Conservation (phyloP, 1,140 invertebrate species). For the Papilio dardanus region DNA sequence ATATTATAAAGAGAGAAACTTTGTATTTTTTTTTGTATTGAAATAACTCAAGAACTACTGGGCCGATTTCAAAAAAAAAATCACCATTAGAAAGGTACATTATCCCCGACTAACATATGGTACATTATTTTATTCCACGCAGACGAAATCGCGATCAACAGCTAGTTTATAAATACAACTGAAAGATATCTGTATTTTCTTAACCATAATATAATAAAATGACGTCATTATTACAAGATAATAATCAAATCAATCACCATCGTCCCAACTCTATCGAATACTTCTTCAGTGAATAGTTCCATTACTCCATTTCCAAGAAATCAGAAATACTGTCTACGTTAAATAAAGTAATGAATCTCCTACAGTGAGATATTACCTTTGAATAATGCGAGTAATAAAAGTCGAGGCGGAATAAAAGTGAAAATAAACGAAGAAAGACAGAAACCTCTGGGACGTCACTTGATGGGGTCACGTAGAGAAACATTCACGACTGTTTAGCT, state of each 20-base stretch:
- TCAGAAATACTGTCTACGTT: background rate
- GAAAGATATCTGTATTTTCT: background rate
- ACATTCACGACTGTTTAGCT: slow-evolving; percentile 71
- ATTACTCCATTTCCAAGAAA: slow-evolving; percentile 6
- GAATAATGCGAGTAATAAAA: slow-evolving; percentile 60
- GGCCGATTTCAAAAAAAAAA: too few relatives aligned
- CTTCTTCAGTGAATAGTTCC: background rate
- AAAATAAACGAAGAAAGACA: slow-evolving; percentile 50
- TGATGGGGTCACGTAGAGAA: slow-evolving; percentile 72
- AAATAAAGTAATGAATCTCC: slow-evolving; percentile 41
- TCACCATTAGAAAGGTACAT: too few relatives aligned
- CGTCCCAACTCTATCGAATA: background rate
- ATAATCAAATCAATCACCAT: background rate
- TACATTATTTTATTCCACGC: too few relatives aligned
- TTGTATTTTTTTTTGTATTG: too few relatives aligned
- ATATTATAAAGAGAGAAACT: too few relatives aligned
- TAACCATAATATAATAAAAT: background rate
- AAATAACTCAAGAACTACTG: too few relatives aligned
- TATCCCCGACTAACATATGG: too few relatives aligned
- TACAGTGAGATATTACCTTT: slow-evolving; percentile 48
- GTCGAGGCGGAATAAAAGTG: slow-evolving; percentile 52
- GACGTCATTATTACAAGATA: background rate
- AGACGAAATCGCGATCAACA: too few relatives aligned
- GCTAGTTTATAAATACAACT: background rate
- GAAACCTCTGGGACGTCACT: slow-evolving; percentile 49